Percentiles rank a stretch among this genome's conserved stretches.
phyloP scores from a whole-genome alignment of 2,113 vertebrate genomes.

The Albula goreensis region DNA sequence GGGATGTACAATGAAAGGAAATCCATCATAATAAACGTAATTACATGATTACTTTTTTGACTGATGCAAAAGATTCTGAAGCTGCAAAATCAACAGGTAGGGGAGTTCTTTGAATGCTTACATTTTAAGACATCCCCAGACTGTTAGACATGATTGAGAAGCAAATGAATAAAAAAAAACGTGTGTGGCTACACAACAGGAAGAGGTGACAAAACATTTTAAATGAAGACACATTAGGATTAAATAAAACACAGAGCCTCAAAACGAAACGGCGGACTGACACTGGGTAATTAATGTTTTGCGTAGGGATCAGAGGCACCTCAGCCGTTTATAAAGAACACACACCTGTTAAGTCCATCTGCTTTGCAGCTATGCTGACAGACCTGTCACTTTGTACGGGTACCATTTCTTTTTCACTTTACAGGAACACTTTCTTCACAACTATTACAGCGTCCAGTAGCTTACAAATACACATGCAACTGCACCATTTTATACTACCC shows the following conservation, averaged over 20 bases:
- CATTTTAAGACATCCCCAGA: conserved; percentile 32
- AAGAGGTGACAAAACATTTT: conserved; percentile 37
- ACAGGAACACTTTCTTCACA: conserved; percentile 45
- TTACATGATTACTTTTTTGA: conserved; percentile 86
- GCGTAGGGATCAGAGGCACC: conserved; percentile 31
- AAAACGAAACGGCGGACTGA: conserved; percentile 21
- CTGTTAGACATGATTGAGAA: neutral
- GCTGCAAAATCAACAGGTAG: conserved; percentile 63
- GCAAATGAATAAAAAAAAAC: conserved; percentile 29
- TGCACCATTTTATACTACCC: conserved; percentile 90
- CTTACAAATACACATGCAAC: conserved; percentile 88
- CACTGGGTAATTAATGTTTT: conserved; percentile 37
- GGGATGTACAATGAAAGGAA: conserved; percentile 64
- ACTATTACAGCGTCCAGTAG: conserved; percentile 73
- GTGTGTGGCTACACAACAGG: conserved; percentile 23
- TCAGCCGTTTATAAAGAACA: conserved; percentile 44
- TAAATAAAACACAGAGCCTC: conserved; percentile 45
- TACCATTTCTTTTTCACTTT: conserved; percentile 46
- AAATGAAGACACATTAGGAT: conserved; percentile 51
- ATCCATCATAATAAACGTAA: conserved; percentile 78
- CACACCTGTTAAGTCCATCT: conserved; percentile 24
- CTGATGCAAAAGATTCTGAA: conserved; percentile 81
- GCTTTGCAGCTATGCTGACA: conserved; percentile 40
- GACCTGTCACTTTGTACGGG: conserved; percentile 35
- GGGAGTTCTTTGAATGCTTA: conserved; percentile 20